Conservation (phyloP, 2,113 vertebrate species). For the Monopterus albus region DNA sequence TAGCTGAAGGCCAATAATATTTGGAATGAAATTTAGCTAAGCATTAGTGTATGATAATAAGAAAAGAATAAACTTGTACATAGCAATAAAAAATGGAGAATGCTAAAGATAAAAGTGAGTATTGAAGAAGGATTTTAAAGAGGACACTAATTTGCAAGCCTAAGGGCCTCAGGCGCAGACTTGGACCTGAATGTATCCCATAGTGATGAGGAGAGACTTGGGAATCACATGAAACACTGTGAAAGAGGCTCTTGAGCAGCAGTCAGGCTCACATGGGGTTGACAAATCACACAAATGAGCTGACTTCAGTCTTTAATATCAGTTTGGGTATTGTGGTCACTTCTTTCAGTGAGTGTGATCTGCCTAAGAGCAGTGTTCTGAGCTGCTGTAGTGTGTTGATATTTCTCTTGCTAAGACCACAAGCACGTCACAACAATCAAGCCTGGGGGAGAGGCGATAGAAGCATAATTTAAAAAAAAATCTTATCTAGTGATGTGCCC, state of each 20-base stretch:
- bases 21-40: too few relatives aligned
- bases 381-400: conserved; percentile 17
- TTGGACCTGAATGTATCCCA: neutral
- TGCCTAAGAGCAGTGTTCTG: neutral
- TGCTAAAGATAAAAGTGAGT: neutral
- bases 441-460: neutral
- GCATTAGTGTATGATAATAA: too few relatives aligned
- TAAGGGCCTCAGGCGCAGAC: neutral
- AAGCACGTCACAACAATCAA: conserved; percentile 16
- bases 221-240: neutral
- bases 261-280: conserved; percentile 24
- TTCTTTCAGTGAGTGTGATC: conserved; percentile 24
- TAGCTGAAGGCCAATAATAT: too few relatives aligned
- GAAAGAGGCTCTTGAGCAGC: conserved; percentile 24
- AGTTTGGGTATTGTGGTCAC: too few relatives aligned
- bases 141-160: neutral
- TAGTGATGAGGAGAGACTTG: conserved; percentile 2
- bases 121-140: neutral
- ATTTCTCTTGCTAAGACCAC: conserved; percentile 8
- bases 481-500: neutral
- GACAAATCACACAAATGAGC: conserved; percentile 29
- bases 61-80: too few relatives aligned
- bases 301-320: conserved; percentile 28
- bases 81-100: too few relatives aligned
- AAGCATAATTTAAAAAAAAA: neutral